Percentiles rank a stretch among this genome's conserved stretches.
Evolutionary conservation across 2,113 vertebrate species (phyloP).

Genomic region (Herpailurus yagouaroundi): DNA sequence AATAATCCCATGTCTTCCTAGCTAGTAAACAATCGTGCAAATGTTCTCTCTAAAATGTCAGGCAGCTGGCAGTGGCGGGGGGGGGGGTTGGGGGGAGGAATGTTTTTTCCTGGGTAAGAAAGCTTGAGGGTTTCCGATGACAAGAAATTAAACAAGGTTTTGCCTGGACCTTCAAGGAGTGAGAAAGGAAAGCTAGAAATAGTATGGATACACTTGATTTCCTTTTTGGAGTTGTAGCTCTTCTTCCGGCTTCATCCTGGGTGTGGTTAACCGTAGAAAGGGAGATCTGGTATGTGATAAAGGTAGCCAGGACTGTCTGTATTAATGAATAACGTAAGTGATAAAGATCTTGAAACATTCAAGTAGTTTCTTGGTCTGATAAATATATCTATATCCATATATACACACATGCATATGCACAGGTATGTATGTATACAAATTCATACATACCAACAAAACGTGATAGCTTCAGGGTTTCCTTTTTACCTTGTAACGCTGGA

Average conservation of each 20-base stretch:
- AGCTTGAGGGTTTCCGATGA: conserved; percentile 54
- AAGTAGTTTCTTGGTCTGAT: conserved; percentile 9
- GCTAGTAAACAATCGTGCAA: conserved; percentile 49
- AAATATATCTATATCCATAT: not conserved
- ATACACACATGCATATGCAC: not conserved
- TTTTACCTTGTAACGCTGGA: not conserved
- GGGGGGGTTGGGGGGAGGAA: not conserved
- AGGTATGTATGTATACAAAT: not conserved
- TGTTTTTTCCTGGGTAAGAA: conserved; percentile 45
- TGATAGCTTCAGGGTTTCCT: conserved; percentile 10
- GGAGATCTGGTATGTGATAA: not conserved
- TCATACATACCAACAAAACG: conserved; percentile 14
- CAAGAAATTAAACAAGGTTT: conserved; percentile 40
- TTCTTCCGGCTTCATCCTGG: not conserved
- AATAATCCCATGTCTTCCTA: conserved; percentile 20
- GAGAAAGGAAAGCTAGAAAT: conserved; percentile 28
- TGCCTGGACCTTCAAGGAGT: conserved; percentile 6
- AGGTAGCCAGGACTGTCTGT: conserved; percentile 6
- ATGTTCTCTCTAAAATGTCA: conserved; percentile 63
- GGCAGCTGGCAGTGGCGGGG: not conserved
- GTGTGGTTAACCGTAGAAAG: not conserved
- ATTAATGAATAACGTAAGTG: not conserved
- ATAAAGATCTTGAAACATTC: conserved; percentile 45
- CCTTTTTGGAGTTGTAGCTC: not conserved
- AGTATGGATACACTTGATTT: not conserved